Base-by-base conservation (phyloP, 2,888 invertebrate species). In the Heteromyza rotundicornis region DNA sequence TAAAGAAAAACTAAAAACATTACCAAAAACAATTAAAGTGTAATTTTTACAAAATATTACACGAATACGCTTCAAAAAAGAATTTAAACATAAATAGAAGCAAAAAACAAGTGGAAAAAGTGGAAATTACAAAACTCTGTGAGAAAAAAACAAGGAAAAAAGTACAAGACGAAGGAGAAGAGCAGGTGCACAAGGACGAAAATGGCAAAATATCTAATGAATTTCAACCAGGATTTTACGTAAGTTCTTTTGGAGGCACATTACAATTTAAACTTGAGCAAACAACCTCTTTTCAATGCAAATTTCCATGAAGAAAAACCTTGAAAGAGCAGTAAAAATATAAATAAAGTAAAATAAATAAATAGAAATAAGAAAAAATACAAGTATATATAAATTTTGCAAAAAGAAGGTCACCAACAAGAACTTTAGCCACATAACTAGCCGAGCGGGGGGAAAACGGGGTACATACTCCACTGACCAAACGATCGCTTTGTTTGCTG, bases 221-320 rank as follows among this genome's bases (percentile, higher is more conserved):
- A 74, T 67, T 77, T 75, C 65, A 77, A 77, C 66, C 76, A 77
- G 72, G 76, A 77, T 64, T 77, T 77, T 76, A 77, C 75, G 76
- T 77, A 76, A 77, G 76, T 77, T 60, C 14, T 55, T n/a, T 54
- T 19, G 3, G 19, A 19, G 47, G 19, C 5, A 47, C 17, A 47
- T 47, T 47, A 19, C 40, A 40, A 40, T 32, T 8, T 12, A 14
- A 40, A 40, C 3, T 40, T n/a, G 14, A 55, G 14, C 27, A 27
- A 27, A 27, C 7, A 27, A 27, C n/a, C n/a, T n/a, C n/a, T n/a
- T 27, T 27, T 27, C n/a, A 53, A 24, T 53, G 20, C 32, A 5
- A 32, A 27, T 17, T n/a, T 35, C 12, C n/a, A 14, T 20, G 35
- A 20, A 16, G n/a, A 36, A 20, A 61, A 54, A 54, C 40, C 40